Evolutionary conservation across 1,140 invertebrate genomes (phyloP), one percentile per base, ranked within the genome.

Genomic region (Goniozus legneri): DNA sequence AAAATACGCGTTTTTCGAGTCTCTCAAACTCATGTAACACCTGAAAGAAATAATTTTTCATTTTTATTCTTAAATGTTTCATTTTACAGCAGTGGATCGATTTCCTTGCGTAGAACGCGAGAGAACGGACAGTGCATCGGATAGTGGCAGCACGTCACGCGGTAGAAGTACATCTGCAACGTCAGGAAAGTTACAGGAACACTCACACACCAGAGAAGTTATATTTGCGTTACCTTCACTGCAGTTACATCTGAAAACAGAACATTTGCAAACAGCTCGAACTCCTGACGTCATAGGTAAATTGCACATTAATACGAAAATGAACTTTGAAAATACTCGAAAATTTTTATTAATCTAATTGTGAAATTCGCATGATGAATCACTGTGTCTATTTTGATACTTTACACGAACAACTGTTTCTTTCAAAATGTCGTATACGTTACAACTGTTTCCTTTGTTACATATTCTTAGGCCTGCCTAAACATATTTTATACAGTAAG

Each of bases 141-240:
- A 69, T 18, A 60, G 64, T 45, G 54, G 51, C 37, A 69, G 54
- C 3, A 56, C 71, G 37, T 66, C 69, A 37, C 62, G 72, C 13
- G 71, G 73, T 24, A 70, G 72, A 55, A 70, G 75, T 4, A 67
- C 75, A 22, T 76, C 76, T 13, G 60, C 69, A 6, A 69, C 70
- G 2, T 69, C 79, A 22, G 76, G 78, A 46, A 86, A 89, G 67
- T 75, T 83, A 27, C 83, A 86, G 48, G 88, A 92, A 59, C 88
- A 87, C 34, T 89, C 89, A 62, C 93, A 97, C 65, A 91, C 88
- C 39, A 82, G 91, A 22, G 95, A 98, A 79, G 89, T 95, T 3
- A 96, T 98, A 65, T 97, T 97, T 79, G 91, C 92, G 4, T 74
- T 98, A 49, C 95, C 95, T 0, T 89, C 90, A 14, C 77, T 97